Evolutionary conservation across 2,888 invertebrate species (phyloP).

Genomic region (Drosophila quasianomalipes): DNA sequence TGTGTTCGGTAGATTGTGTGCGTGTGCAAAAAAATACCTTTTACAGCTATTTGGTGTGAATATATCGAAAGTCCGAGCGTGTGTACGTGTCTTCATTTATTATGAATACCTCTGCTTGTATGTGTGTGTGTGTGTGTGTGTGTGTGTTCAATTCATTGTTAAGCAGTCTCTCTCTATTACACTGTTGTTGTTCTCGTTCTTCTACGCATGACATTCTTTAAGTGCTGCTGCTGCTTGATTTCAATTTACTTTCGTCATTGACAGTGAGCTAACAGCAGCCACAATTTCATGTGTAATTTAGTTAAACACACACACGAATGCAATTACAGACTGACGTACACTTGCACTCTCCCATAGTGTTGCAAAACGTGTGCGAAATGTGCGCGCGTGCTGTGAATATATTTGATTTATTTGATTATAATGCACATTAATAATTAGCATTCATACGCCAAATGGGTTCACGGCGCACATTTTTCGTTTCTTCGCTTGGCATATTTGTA

Average conservation of each 20-base stretch:
- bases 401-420: constrained; percentile 14
- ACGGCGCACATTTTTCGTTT: constrained; percentile 37
- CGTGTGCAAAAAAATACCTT: constrained; percentile 48
- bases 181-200: constrained; percentile 37
- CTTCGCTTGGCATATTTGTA: constrained; percentile 31
- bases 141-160: constrained; percentile 61
- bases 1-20: constrained; percentile 39
- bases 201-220: constrained; percentile 55
- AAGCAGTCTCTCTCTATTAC: constrained; percentile 37
- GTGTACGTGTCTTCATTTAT: constrained; percentile 57
- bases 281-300: constrained; percentile 37
- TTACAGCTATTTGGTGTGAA: constrained; percentile 67
- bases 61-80: constrained; percentile 44
- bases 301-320: constrained; percentile 6
- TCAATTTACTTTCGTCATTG: constrained; percentile 38
- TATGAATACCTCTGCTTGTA: constrained; percentile 31
- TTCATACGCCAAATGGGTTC: constrained; percentile 42
- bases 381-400: constrained; percentile 50
- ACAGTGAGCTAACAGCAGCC: constrained; percentile 25
- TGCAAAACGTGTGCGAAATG: constrained; percentile 47
- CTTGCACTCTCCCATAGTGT: constrained; percentile 44
- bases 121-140: constrained; percentile 21
- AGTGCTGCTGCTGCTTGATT: constrained; percentile 46
- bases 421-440: constrained; percentile 49
- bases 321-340: constrained; percentile 4